These are phyloP conservation scores for Argyra leucocephala DNA, from an alignment of 2,888 invertebrate species.

Conservation along the genomic window DNA sequence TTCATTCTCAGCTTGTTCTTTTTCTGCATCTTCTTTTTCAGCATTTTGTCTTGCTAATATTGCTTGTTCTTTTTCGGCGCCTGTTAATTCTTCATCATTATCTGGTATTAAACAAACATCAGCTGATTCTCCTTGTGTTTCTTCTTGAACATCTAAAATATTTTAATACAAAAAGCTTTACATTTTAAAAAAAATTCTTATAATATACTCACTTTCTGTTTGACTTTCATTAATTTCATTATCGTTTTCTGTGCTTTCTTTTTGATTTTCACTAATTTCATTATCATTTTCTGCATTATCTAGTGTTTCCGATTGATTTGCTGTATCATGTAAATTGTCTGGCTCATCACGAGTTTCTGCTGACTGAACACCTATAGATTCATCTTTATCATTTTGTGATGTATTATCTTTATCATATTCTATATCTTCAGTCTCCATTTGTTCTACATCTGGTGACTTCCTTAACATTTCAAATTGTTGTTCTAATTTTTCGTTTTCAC, in stretches of 20 bases:
- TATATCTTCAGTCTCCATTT: constrained; percentile 18
- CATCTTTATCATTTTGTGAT: constrained; percentile 23
- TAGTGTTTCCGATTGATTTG: background rate
- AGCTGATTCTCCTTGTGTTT: constrained; percentile 52
- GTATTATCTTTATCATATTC: constrained; percentile 22
- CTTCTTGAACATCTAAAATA: constrained; percentile 43
- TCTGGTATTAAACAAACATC: constrained; percentile 61
- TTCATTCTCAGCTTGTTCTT: constrained; percentile 11
- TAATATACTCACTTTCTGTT: constrained; percentile 23
- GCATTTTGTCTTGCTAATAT: constrained; percentile 38
- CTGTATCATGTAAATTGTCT: constrained; percentile 1
- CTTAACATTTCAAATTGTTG: constrained; percentile 12
- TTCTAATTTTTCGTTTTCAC: constrained; percentile 18
- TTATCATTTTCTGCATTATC: constrained; percentile 12
- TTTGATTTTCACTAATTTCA: constrained; percentile 7
- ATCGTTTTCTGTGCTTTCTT: constrained; percentile 9
- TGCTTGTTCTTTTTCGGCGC: constrained; percentile 57
- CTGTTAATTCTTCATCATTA: constrained; percentile 56
- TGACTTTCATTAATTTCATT: constrained; percentile 8
- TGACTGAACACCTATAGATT: background rate
- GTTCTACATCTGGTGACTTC: constrained; percentile 14
- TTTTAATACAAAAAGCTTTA: background rate
- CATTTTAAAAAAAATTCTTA: constrained; percentile 9
- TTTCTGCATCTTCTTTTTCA: constrained; percentile 30
- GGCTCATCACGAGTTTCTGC: constrained; percentile 19